Evolutionary conservation across 92 coral and sea anemone species (phyloP).

Genomic region (Palythoa caribaeorum): DNA sequence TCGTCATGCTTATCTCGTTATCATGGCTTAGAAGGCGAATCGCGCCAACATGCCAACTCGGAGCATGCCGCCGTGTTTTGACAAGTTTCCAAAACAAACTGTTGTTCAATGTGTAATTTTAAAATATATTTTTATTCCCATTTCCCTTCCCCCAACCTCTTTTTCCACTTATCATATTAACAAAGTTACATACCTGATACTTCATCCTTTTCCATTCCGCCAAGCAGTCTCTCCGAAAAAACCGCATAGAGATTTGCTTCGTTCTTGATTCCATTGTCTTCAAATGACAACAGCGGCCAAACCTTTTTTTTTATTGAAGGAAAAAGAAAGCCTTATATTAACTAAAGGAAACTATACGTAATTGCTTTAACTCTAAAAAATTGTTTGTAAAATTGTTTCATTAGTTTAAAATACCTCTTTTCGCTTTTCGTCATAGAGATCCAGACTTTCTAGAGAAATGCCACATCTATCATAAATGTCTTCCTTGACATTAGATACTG

Average conservation of each 20-base stretch:
- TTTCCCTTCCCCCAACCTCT: too few relatives aligned
- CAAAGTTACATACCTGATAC: conserved; percentile 1
- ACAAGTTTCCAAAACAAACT: too few relatives aligned
- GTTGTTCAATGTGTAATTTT: too few relatives aligned
- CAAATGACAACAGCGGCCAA: conserved; percentile 36
- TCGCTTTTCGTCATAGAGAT: conserved; percentile 37
- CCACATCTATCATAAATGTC: conserved; percentile 24
- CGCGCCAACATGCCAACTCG: too few relatives aligned
- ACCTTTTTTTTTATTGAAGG: background rate
- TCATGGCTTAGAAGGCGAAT: too few relatives aligned
- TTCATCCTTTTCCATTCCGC: conserved; percentile 30
- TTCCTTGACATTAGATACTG: conserved; percentile 11
- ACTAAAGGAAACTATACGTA: background rate
- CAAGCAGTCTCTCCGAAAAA: conserved; percentile 13
- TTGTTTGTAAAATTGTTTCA: background rate
- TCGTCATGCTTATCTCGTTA: too few relatives aligned
- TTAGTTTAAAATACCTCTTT: background rate
- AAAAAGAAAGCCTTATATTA: background rate
- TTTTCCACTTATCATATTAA: background rate
- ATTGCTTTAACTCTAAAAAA: too few relatives aligned
- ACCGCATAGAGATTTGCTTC: conserved; percentile 22
- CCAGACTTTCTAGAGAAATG: background rate
- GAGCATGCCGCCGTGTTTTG: too few relatives aligned
- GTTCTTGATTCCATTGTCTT: conserved; percentile 37
- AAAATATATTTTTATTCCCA: too few relatives aligned